A percentile compares a stretch with the other conserved stretches of the same genome.
Evolutionary conservation across 2,888 invertebrate species (phyloP).

Genomic region (Torymus texanus): DNA sequence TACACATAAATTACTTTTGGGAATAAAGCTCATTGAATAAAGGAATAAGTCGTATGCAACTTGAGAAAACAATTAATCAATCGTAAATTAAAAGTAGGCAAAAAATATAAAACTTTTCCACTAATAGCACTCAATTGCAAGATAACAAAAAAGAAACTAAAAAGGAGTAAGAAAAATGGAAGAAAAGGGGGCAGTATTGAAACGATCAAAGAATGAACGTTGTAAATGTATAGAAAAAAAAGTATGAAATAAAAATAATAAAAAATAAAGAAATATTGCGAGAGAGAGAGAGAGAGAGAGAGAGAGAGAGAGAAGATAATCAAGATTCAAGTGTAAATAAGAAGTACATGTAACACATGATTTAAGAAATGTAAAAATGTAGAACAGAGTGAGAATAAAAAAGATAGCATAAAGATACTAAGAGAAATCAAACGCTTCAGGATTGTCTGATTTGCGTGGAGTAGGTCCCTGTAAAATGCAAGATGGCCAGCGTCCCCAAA

Average conservation of each 20-base stretch:
- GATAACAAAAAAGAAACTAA: slow-evolving; percentile 72
- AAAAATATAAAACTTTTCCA: background rate
- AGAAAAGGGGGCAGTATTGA: slow-evolving; percentile 79
- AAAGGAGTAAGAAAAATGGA: slow-evolving; percentile 75
- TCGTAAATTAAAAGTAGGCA: slow-evolving; percentile 7
- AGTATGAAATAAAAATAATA: slow-evolving; percentile 51
- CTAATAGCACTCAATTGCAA: background rate
- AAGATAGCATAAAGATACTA: slow-evolving; percentile 51
- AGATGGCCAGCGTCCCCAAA: slow-evolving; percentile 76
- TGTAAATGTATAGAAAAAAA: slow-evolving; percentile 53
- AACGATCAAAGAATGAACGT: slow-evolving; percentile 76
- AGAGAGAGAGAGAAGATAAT: slow-evolving; percentile 45
- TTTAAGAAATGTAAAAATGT: slow-evolving; percentile 15
- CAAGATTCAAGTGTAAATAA: slow-evolving; percentile 36
- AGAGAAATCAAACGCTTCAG: slow-evolving; percentile 69
- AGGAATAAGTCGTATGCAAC: slow-evolving; percentile 34
- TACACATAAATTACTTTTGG: slow-evolving; percentile 25
- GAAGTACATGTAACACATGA: slow-evolving; percentile 11
- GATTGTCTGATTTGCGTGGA: slow-evolving; percentile 75
- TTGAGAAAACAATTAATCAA: slow-evolving; percentile 34
- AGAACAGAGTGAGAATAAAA: slow-evolving; percentile 56
- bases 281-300: slow-evolving; percentile 24
- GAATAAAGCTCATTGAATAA: slow-evolving; percentile 21
- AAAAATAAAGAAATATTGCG: slow-evolving; percentile 17
- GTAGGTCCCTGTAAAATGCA: slow-evolving; percentile 75